These are phyloP conservation scores for Antennarius maculatus DNA, from an alignment of 2,797 vertebrate species.

Conservation along the genomic window DNA sequence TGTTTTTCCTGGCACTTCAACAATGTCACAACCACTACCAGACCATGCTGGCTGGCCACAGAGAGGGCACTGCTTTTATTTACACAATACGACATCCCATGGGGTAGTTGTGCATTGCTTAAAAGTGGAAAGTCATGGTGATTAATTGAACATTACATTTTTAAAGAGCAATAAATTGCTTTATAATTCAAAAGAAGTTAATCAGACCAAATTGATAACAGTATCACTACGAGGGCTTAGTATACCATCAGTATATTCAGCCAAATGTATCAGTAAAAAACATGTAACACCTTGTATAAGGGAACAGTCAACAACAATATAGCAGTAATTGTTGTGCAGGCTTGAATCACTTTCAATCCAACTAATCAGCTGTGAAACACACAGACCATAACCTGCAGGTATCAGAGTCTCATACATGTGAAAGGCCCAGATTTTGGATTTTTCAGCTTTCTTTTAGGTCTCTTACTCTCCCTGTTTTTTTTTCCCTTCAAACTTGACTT, in stretches of 20 bases:
- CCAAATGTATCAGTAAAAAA: slow-evolving; percentile 52
- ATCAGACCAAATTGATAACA: slow-evolving; percentile 51
- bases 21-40: slow-evolving; percentile 66
- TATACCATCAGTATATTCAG: slow-evolving; percentile 42
- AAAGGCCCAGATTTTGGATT: slow-evolving; percentile 16
- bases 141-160: slow-evolving; percentile 54
- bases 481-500: slow-evolving; percentile 10
- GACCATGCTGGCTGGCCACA: slow-evolving; percentile 52
- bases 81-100: slow-evolving; percentile 28
- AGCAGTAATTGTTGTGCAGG: no score
- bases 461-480: not conserved
- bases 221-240: slow-evolving; percentile 45
- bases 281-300: slow-evolving; percentile 41
- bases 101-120: slow-evolving; percentile 13
- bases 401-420: slow-evolving; percentile 5
- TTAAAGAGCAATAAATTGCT: slow-evolving; percentile 50
- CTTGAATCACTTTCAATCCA: slow-evolving; percentile 23
- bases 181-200: slow-evolving; percentile 54
- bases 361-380: slow-evolving; percentile 8
- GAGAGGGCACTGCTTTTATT: slow-evolving; percentile 44
- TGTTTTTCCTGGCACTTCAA: slow-evolving; percentile 71
- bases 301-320: slow-evolving; percentile 18
- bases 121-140: not conserved
- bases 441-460: slow-evolving; percentile 13
- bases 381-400: slow-evolving; percentile 2